Base-by-base conservation (phyloP, 64 coral and sea anemone species). In the Montipora efflorescens region DNA sequence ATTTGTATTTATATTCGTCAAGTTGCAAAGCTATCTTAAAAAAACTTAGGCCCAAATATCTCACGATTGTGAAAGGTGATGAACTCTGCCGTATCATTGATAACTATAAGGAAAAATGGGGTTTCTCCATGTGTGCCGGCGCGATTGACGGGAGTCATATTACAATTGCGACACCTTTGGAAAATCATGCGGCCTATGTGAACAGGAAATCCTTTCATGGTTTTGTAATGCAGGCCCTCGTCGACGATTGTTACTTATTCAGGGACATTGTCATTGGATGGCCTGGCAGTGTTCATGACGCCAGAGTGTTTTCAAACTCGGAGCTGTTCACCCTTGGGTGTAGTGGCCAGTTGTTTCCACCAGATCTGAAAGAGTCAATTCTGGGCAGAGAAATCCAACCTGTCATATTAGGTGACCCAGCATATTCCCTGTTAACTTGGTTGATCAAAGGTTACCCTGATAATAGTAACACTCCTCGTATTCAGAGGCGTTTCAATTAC, bases 221-320 rank as follows among this genome's bases (percentile, higher is more conserved):
- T 36, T 0, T 36, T 36, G 36, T 36, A 36, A 57, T 57, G 53
- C 53, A 57, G 53, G 7, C 53, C 1, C 0, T 11, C 7, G 6
- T 6, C 4, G 53, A 64, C 14, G 13, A 50, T 7, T 5, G 28
- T 9, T 78, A 78, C 52, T 43, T 59, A 59, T 78, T 78, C 50
- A 59, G 51, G 49, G 74, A 78, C 28, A 59, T 89, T 59, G 57
- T 77, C 0, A 10, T 89, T 36, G 87, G 87, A 21, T 89, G 87
- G 74, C 87, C 87, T n/a, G 87, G 87, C 20, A 89, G 75, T 61
- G 87, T 79, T 9, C 87, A 78, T 75, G 86, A 89, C 52, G 87
- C 87, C 46, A 75, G 87, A 76, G 87, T 89, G 11, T 49, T 89
- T 68, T 68, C 49, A 36, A 89, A 89, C 21, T 75, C 9, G 7